These are phyloP conservation scores for Trinorchestia longiramus DNA, from an alignment of 1,140 invertebrate genomes.

Conservation along the genomic window DNA sequence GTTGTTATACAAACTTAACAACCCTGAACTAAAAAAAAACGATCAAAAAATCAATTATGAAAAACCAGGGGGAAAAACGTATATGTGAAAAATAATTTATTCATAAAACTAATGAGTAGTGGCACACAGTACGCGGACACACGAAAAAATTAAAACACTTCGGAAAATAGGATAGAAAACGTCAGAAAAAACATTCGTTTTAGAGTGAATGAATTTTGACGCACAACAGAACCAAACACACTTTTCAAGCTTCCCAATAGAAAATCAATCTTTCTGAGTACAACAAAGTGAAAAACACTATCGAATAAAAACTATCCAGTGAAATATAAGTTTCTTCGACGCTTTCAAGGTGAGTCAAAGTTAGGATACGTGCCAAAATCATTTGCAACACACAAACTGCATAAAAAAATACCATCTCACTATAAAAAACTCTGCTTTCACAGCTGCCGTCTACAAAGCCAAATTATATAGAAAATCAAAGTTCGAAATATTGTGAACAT, in stretches of 20 bases:
- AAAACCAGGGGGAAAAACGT: not conserved
- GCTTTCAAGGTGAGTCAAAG: not conserved
- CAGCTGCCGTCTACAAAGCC: not conserved
- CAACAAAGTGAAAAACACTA: not conserved
- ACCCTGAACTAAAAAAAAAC: not conserved
- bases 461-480: not conserved
- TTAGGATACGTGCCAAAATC: slow-evolving; percentile 44
- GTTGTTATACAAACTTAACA: not conserved
- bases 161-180: not conserved
- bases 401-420: not conserved
- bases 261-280: slow-evolving; percentile 17
- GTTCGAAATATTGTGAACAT: not conserved
- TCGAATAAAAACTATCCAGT: not conserved
- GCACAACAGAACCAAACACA: not conserved
- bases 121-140: not conserved
- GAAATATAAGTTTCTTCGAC: not conserved
- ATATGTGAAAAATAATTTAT: not conserved
- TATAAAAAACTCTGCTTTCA: not conserved
- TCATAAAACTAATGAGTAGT: not conserved
- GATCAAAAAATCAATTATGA: not conserved
- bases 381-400: not conserved
- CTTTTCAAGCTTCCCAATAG: not conserved
- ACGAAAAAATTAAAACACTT: not conserved
- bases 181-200: slow-evolving; percentile 30
- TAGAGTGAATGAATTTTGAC: not conserved